Evolutionary conservation across 2,888 invertebrate genomes (phyloP).

Genomic region (Conus canariensis): DNA sequence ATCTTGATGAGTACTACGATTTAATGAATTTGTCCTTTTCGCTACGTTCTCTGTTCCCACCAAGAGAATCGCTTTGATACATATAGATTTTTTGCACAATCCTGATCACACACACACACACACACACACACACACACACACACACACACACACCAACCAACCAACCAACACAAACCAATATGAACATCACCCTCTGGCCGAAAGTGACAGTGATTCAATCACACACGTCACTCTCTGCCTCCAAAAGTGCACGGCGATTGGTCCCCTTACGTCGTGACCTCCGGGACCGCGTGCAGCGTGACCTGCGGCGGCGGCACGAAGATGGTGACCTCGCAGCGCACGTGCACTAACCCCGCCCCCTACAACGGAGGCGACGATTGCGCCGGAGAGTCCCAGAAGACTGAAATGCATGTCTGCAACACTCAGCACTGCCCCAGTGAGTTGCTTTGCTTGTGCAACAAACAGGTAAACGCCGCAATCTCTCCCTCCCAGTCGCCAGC

Average conservation of each 20-base stretch:
- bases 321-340: slow-evolving; percentile 18
- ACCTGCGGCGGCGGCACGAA: slow-evolving; percentile 42
- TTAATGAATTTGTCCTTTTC: no score
- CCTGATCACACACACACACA: not conserved
- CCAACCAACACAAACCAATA: not conserved
- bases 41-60: no score
- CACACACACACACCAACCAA: not conserved
- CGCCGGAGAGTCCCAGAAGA: slow-evolving; percentile 5
- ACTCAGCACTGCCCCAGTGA: not conserved
- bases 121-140: not conserved
- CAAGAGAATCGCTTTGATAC: not conserved
- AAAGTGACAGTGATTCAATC: not conserved
- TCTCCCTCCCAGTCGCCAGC: no score
- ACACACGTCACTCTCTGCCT: not conserved
- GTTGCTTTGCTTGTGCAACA: not conserved
- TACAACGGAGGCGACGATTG: slow-evolving; percentile 37
- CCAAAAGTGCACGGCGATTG: slow-evolving; percentile 43
- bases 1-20: no score
- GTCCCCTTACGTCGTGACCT: slow-evolving; percentile 7
- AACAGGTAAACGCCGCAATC: no score
- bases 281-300: slow-evolving; percentile 33
- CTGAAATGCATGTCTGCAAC: slow-evolving; percentile 6
- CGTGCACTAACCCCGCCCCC: slow-evolving; percentile 44
- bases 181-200: no score
- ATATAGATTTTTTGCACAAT: not conserved